These are phyloP conservation scores for Danio kyathit DNA, from an alignment of 2,797 vertebrate genomes.

Conservation along the genomic window DNA sequence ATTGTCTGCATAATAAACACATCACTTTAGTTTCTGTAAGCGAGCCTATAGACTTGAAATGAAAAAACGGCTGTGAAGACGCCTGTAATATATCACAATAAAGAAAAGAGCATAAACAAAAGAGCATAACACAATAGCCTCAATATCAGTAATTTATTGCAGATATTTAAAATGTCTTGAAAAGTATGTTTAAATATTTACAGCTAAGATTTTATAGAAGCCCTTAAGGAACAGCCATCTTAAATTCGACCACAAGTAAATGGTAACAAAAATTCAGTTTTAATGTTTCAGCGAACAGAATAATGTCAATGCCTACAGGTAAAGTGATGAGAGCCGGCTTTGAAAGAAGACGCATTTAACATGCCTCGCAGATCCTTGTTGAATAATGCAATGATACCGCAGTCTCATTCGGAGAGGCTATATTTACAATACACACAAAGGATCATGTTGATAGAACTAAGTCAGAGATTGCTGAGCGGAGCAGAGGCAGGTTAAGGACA, in stretches of 20 bases:
- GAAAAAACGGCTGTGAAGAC: conserved; percentile 63
- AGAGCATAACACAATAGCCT: conserved; percentile 6
- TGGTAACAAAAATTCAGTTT: conserved; percentile 23
- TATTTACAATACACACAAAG: conserved; percentile 55
- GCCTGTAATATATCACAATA: conserved; percentile 42
- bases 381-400: conserved; percentile 50
- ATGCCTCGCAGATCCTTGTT: conserved; percentile 27
- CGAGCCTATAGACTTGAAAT: conserved; percentile 70
- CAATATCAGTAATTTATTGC: neutral
- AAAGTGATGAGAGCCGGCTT: conserved; percentile 39
- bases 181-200: conserved; percentile 17
- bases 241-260: conserved; percentile 19
- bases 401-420: conserved; percentile 43
- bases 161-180: conserved; percentile 23
- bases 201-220: neutral
- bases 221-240: conserved; percentile 14
- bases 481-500: conserved; percentile 53
- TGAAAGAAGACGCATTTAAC: conserved; percentile 35
- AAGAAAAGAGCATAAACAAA: conserved; percentile 37
- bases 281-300: conserved; percentile 11
- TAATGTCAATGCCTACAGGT: conserved; percentile 27
- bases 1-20: conserved; percentile 79
- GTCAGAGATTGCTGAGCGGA: conserved; percentile 30
- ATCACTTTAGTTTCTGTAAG: conserved; percentile 77
- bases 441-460: conserved; percentile 56